These are phyloP conservation scores for Psix sp. DNA, from an alignment of 1,140 invertebrate genomes.

Conservation along the genomic window DNA sequence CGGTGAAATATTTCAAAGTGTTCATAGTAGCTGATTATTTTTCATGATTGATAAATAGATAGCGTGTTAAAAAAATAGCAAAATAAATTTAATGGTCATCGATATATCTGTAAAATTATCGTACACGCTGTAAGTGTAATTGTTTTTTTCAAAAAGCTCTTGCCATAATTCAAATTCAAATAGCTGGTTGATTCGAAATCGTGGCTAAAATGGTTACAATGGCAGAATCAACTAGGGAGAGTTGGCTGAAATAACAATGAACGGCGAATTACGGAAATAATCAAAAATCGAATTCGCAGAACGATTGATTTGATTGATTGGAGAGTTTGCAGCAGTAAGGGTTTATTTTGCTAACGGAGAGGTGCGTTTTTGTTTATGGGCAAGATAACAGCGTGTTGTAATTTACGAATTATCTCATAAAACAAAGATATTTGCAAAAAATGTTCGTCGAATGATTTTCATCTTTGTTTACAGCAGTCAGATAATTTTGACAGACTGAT, in stretches of 20 bases:
- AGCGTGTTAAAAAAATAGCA: too few relatives aligned
- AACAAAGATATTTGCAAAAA: too few relatives aligned
- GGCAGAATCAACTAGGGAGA: conserved; percentile 4
- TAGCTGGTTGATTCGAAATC: conserved; percentile 21
- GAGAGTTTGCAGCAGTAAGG: conserved; percentile 17
- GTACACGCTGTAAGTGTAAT: too few relatives aligned
- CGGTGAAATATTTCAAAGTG: too few relatives aligned
- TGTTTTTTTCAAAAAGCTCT: background rate
- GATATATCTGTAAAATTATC: too few relatives aligned
- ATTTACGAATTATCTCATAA: background rate
- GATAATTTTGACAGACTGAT: too few relatives aligned
- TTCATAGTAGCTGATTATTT: too few relatives aligned
- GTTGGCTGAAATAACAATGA: conserved; percentile 30
- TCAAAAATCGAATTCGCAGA: conserved; percentile 26
- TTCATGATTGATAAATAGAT: too few relatives aligned
- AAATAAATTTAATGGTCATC: too few relatives aligned
- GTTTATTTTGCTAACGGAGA: conserved; percentile 7
- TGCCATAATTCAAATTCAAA: conserved; percentile 23
- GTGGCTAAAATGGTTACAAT: conserved; percentile 18
- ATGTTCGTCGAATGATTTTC: too few relatives aligned
- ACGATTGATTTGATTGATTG: conserved; percentile 37
- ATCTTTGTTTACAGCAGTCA: too few relatives aligned
- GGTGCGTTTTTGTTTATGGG: conserved; percentile 22
- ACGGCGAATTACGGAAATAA: conserved; percentile 24
- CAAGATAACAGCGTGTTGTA: conserved; percentile 8